Base-by-base conservation (phyloP, 2,888 invertebrate species). In the Tridacna gigas region DNA sequence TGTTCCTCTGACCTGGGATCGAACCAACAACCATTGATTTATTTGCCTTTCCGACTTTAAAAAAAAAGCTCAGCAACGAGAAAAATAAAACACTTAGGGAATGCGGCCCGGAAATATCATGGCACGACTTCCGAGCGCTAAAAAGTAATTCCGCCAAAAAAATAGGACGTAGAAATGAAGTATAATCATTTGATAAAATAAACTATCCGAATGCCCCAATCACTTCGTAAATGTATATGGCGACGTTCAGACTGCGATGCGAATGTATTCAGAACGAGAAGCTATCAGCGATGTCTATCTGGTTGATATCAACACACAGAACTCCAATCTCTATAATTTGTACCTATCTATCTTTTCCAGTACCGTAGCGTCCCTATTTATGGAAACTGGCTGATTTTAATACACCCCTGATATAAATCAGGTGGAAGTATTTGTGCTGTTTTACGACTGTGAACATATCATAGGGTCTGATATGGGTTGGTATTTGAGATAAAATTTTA, bases 111-210 rank as follows among this genome's bases (percentile, higher is more conserved):
- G 60, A 60, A 60, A 60, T 60, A 18, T 18, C 60, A 20, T 20
- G n/a, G n/a, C n/a, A 60, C 60, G 9, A 60, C n/a, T 60, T n/a
- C 9, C 4, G 60, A 60, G 60, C 20, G 4, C 18, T 20, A 60
- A 60, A 60, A 60, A 60, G 4, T 5, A 9, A 2, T 60, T 60
- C 60, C n/a, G n/a, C 60, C 4, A 4, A 60, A 60, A 60, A 20
- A n/a, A 60, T 60, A 60, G 20, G 60, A 60, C 60, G n/a, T 60
- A 22, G 13, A 71, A 51, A 71, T 69, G 47, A 26, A 25, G n/a
- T 37, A 80, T 84, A 79, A 79, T 82, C 81, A 81, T 77, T 85
- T 80, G 82, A 80, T 82, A 86, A 86, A 86, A 86, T 86, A 86
- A 86, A 86, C 86, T 77, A 73, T 80, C 60, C 60, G 75, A 77